phyloP scores from a whole-genome alignment of 2,888 invertebrate genomes.

The Abrostola triplasia region DNA sequence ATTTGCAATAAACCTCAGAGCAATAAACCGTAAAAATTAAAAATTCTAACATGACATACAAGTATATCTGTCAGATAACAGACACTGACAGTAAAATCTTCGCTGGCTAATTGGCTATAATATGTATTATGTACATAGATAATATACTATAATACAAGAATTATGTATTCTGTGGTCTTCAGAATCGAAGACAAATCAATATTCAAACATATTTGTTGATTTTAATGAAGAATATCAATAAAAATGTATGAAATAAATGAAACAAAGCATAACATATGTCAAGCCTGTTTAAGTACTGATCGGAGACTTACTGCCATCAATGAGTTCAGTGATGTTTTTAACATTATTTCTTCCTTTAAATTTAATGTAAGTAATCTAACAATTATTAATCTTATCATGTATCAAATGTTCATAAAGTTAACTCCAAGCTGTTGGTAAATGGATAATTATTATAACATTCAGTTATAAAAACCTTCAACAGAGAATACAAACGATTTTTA shows the following conservation, averaged over 20 bases:
- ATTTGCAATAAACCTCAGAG: too few species aligned
- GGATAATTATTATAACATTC: background rate
- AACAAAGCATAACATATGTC: constrained; percentile 22
- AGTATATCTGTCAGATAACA: too few species aligned
- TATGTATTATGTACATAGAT: too few species aligned
- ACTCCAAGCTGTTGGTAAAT: too few species aligned
- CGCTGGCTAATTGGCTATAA: too few species aligned
- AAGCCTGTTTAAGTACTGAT: constrained; percentile 38
- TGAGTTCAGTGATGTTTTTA: constrained; percentile 20
- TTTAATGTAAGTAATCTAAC: constrained; percentile 7
- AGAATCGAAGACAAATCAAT: background rate
- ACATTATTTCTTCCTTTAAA: constrained; percentile 17
- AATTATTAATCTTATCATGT: background rate
- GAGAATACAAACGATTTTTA: background rate
- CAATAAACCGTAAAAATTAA: too few species aligned
- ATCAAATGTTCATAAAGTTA: background rate
- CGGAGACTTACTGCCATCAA: constrained; percentile 22
- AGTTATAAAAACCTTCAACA: background rate
- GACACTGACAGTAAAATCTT: too few species aligned
- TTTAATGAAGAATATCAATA: background rate
- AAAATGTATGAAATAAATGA: constrained; percentile 22
- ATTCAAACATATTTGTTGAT: background rate
- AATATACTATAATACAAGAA: too few species aligned
- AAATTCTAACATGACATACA: too few species aligned
- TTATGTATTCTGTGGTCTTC: too few species aligned